Evolutionary conservation across 2,113 vertebrate species (phyloP), one percentile per base, ranked within the genome.

Genomic region (Carassius carassius): DNA sequence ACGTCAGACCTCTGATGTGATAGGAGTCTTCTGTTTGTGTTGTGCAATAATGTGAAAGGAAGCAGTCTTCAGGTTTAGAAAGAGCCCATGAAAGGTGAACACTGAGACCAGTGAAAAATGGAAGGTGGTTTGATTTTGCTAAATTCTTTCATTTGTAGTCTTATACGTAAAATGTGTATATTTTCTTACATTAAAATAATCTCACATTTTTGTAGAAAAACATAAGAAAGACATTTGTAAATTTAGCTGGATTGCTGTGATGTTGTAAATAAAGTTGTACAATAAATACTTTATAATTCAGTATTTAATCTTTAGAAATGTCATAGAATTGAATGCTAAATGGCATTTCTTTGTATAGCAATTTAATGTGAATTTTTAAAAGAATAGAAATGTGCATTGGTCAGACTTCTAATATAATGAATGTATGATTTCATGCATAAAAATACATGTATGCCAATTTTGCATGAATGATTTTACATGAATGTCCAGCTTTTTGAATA

Each of bases 1-100:
- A 72, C 35, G 25, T 80, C 37, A 84, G 73, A 69, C 47, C 60
- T 60, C 21, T 62, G 21, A 16, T 56, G 9, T 8, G 76, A 86
- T 74, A 79, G 56, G 65, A 6, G 47, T n/a, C 75, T 78, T 86
- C 11, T 78, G 62, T 78, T 62, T 32, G 49, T 19, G 14, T 19
- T 4, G 14, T 3, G 2, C 16, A 51, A 51, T 51, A 51, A 54
- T 54, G 5, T 56, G 5, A 21, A 56, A 19, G 8, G 54, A 56
- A 56, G 54, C 17, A 19, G 4, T 35, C 17, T 69, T 35, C 29
- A 69, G 29, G 1, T 35, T 10, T 7, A 47, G 44, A 41, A 41
- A 0, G 63, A 67, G 49, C 3, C 49, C 11, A 12, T 47, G 11
- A 47, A 10, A 47, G 44, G 10, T 47, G 44, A 47, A 47, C 44